Evolutionary conservation across 2,888 invertebrate species (phyloP), one percentile per base, ranked within the genome.

Genomic region (Nycteola revayana): DNA sequence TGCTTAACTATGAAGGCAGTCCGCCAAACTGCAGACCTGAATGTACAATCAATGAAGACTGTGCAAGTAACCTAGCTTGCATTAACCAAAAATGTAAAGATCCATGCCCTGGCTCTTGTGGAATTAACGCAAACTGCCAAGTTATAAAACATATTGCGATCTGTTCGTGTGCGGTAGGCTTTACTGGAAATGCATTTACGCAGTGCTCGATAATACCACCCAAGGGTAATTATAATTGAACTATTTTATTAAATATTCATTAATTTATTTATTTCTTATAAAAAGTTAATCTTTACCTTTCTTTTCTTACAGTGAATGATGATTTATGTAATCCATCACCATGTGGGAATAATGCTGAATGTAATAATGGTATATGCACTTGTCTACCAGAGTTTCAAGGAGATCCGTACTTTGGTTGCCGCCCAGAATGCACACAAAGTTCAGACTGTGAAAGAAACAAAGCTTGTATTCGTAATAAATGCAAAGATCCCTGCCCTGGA

Each of bases 401-500:
- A 28, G 94, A 95, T 76, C 95, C 95, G 0, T 94, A 94, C 59
- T 75, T 82, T 42, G 93, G 92, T 28, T 96, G 95, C 68, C 90
- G 94, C 43, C 95, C 95, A 1, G 95, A 96, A 80, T 95, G 95
- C 74, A 90, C 94, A 7, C 87, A 94, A 17, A 95, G 93, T 64
- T 88, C 90, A 3, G 95, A 95, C 55, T 96, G 95, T 69, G 78
- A 92, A 4, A 90, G 92, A 29, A 86, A 92, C 62, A 91, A 90
- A 65, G 92, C 95, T 27, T 95, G 95, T 59, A 88, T 93, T 4
- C 88, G 90, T 60, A 93, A 93, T 63, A 94, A 95, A 76, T 96
- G 96, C 63, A 74, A 78, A 42, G 92, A 96, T 77, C 95, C 96
- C 35, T 96, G 96, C 60, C 91, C 93, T 3, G 94, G 93, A 42